Base-by-base conservation (phyloP, 2,797 vertebrate species). In the Microctenopoma lineatum region DNA sequence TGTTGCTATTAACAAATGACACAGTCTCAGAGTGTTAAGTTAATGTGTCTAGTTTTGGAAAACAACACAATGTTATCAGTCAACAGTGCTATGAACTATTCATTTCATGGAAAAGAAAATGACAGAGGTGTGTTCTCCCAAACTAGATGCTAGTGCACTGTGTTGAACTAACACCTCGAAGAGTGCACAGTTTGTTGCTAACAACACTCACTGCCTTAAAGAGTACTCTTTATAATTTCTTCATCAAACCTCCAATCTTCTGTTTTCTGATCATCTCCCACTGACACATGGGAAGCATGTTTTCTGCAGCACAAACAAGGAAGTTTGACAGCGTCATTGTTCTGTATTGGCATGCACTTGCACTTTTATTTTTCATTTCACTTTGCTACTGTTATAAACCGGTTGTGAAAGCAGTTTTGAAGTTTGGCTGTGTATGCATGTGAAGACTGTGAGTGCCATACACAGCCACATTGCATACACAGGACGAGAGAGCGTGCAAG, bases 401-500 rank as follows among this genome's bases (percentile, higher is more conserved):
- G 45, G 14, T 1, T 15, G 13, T 32, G 32, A 50, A 38, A 46
- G 1, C 11, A 2, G 7, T 46, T 9, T 13, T 36, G n/a, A 36
- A 9, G 10, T 34, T 54, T 47, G 39, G 10, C 36, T 70, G 15
- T 48, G 65, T 71, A 39, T 69, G 67, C 65, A 75, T 44, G 70
- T 73, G n/a, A 29, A 46, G 16, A 18, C 8, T 27, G 44, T 51
- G 47, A 63, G 58, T 50, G 60, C 52, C 80, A 81, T 81, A 73
- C 77, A 75, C 45, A 65, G 54, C 48, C 42, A 59, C 52, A 46
- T 13, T 60, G n/a, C 58, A 61, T 38, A 73, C 55, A 70, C 16
- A 53, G 41, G 45, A 48, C 59, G n/a, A 55, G 59, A 46, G 75
- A 52, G 45, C 80, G 84, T 77, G 80, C 82, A 76, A 14, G 46